Evolutionary conservation across 1,140 invertebrate genomes (phyloP).

Genomic region (Drosophila oshimai): DNA sequence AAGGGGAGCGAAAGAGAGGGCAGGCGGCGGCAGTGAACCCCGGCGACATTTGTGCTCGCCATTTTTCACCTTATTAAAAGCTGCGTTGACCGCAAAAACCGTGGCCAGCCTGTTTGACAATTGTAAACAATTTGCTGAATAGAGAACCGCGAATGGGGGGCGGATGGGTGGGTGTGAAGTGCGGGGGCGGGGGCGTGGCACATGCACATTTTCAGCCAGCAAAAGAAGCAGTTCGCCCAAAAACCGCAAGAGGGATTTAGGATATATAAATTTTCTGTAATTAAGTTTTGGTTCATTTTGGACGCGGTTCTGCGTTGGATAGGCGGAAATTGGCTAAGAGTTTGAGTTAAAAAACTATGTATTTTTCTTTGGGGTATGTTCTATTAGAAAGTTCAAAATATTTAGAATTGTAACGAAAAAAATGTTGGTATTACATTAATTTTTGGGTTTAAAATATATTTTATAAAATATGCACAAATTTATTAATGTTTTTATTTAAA

Average conservation of each 20-base stretch:
- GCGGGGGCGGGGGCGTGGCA: constrained; percentile 19
- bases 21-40: constrained; percentile 8
- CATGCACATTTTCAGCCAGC: constrained; percentile 22
- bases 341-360: not conserved
- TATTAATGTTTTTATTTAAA: too few species aligned
- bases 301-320: not conserved
- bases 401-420: too few species aligned
- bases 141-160: constrained; percentile 13
- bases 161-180: constrained; percentile 5
- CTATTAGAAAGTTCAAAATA: too few species aligned
- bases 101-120: constrained; percentile 38
- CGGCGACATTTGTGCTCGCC: constrained; percentile 46
- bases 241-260: constrained; percentile 20
- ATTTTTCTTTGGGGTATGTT: too few species aligned
- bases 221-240: constrained; percentile 8
- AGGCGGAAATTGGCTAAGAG: not conserved
- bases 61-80: constrained; percentile 65
- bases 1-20: not conserved
- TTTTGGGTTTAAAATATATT: too few species aligned
- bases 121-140: constrained; percentile 49
- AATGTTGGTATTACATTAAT: too few species aligned
- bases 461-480: too few species aligned
- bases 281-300: constrained; percentile 32
- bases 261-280: constrained; percentile 31
- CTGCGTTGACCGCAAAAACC: constrained; percentile 48